A percentile compares a stretch with the other conserved stretches of the same genome.
Conservation (phyloP, 2,888 invertebrate genomes). For the Aromia moschata region DNA sequence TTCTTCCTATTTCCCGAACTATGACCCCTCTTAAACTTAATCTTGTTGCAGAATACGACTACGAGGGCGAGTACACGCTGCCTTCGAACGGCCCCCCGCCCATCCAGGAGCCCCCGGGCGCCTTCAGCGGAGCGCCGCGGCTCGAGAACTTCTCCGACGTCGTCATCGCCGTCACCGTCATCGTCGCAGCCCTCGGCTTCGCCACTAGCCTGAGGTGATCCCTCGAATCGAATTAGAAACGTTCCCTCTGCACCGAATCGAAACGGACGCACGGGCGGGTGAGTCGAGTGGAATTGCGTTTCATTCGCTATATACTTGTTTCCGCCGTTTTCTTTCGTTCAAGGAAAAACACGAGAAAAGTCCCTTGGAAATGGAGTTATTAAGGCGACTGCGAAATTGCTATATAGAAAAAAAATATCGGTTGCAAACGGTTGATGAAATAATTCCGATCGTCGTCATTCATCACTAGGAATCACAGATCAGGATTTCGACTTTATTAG, state of each 20-base stretch:
- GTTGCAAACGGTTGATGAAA: no score
- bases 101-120: slow-evolving; percentile 60
- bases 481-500: no score
- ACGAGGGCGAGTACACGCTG: slow-evolving; percentile 61
- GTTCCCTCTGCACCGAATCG: slow-evolving; percentile 10
- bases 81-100: slow-evolving; percentile 61
- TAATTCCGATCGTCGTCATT: no score
- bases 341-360: no score
- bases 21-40: slow-evolving; percentile 42
- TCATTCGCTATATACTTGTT: no score
- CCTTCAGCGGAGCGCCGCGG: slow-evolving; percentile 51
- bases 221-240: slow-evolving; percentile 38
- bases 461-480: no score
- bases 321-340: no score
- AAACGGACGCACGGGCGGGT: slow-evolving; percentile 15
- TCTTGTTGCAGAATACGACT: slow-evolving; percentile 59
- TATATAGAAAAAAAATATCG: no score
- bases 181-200: slow-evolving; percentile 14
- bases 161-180: slow-evolving; percentile 36
- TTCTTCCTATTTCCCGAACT: no score
- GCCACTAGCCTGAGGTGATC: slow-evolving; percentile 52
- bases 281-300: background rate
- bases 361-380: no score
- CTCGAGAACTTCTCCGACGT: slow-evolving; percentile 36
- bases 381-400: no score